Evolutionary conservation across 2,113 vertebrate species (phyloP).

Genomic region (Scartelaos histophorus): DNA sequence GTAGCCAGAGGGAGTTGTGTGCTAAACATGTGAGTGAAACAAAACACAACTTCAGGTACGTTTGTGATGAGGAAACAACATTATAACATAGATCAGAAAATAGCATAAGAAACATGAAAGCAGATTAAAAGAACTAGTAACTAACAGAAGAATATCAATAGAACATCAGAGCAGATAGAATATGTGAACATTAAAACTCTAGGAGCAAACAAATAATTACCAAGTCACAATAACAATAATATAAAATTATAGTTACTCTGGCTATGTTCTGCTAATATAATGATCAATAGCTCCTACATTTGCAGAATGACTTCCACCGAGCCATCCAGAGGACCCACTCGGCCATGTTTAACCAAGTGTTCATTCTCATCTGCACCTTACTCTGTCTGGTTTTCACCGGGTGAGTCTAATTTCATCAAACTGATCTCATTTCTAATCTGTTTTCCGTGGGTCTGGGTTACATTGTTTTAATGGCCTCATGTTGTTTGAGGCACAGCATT

Average conservation of each 20-base stretch:
- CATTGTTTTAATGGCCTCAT: background rate
- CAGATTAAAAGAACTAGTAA: too few species aligned
- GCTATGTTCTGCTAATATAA: background rate
- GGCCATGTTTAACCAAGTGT: conserved; percentile 98
- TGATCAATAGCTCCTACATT: background rate
- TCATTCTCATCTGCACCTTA: conserved; percentile 97
- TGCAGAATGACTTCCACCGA: conserved; percentile 93
- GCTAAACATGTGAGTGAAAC: too few species aligned
- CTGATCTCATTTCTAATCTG: background rate
- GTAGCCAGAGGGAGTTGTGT: too few species aligned
- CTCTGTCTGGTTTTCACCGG: conserved; percentile 96
- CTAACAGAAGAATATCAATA: background rate
- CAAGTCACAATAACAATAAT: background rate
- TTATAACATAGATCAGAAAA: too few species aligned
- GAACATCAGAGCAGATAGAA: background rate
- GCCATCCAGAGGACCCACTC: conserved; percentile 97
- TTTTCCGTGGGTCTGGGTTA: background rate
- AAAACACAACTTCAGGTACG: too few species aligned
- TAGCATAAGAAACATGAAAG: too few species aligned
- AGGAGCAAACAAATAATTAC: background rate
- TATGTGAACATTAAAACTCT: background rate
- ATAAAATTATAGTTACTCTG: background rate
- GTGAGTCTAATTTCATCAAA: conserved; percentile 68
- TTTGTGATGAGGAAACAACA: too few species aligned
- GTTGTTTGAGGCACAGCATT: background rate